Base-by-base conservation (phyloP, 2,113 vertebrate genomes). In the Syngnathoides biaculeatus region DNA sequence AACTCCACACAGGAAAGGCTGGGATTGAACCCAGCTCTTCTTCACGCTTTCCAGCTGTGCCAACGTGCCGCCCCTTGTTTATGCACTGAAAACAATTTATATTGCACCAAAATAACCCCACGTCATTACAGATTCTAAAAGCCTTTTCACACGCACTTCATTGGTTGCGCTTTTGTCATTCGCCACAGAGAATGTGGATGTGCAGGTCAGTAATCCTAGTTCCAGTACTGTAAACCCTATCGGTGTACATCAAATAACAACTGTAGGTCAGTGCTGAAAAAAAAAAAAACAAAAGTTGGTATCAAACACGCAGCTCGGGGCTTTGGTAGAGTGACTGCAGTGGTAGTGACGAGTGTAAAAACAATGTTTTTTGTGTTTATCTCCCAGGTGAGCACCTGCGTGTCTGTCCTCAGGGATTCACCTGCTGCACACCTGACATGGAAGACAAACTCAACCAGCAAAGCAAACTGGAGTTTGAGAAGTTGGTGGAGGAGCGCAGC, bases 391-490 rank as follows among this genome's bases (percentile, higher is more conserved):
- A 98, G 78, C 95, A 98, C 89, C 93, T 99, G 79, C 93, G 94
- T 77, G 94, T 98, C 83, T 99, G 97, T 89, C 92, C 95, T 90
- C 95, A 96, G 93, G 95, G 95, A 84, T 95, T 96, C 64, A 98
- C 97, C 13, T 99, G 97, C 91, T 99, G 97, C 88, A 98, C 95
- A 40, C 92, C 94, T 12, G 97, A 98, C 88, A 98, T 99, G 96
- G 97, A 98, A 86, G 95, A 98, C 84, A 94, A 92, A 64, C 79
- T 99, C 79, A 93, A 93, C 73, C 95, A 95, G 58, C 95, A 97
- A 84, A 96, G 95, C 88, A 98, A 98, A 80, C 73, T 94, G 78
- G 95, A 98, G 81, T 96, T 98, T 79, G 95, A 98, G 88, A 93
- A 91, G 78, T 74, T 96, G 5, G 95, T 98, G 26, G 95, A 98